Percentiles rank a stretch among this genome's conserved stretches.
phyloP scores from a whole-genome alignment of 2,888 invertebrate genomes.

The Stomorhina lunata region DNA sequence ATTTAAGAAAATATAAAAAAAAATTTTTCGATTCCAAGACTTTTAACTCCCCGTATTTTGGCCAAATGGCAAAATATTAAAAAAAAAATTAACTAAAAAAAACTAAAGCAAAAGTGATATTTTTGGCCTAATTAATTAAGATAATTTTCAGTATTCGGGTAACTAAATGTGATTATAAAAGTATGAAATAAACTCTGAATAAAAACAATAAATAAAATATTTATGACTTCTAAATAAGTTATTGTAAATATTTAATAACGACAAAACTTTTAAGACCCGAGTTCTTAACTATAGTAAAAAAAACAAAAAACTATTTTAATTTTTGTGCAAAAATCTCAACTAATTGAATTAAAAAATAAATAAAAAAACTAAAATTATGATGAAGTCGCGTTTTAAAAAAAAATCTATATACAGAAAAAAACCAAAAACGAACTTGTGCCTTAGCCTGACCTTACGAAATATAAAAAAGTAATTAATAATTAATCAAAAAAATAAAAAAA shows the following conservation, averaged over 20 bases:
- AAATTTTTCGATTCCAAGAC: constrained; percentile 19
- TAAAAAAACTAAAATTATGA: background rate
- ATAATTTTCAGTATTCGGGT: constrained; percentile 47
- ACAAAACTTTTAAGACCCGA: background rate
- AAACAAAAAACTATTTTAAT: background rate
- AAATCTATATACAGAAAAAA: constrained; percentile 39
- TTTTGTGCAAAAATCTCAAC: background rate
- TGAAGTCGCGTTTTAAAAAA: constrained; percentile 20
- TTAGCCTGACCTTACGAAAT: constrained; percentile 75
- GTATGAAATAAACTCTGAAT: constrained; percentile 31
- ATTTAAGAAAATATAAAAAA: background rate
- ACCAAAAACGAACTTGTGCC: constrained; percentile 72
- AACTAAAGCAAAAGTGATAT: constrained; percentile 60
- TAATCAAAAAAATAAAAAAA: constrained; percentile 4
- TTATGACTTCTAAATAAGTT: background rate
- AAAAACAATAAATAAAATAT: constrained; percentile 35
- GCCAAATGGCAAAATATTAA: constrained; percentile 50
- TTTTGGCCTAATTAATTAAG: constrained; percentile 51
- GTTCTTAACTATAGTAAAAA: background rate
- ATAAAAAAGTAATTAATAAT: constrained; percentile 28
- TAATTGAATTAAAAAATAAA: background rate
- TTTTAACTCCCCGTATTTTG: constrained; percentile 47
- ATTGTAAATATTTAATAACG: background rate
- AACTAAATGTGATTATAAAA: constrained; percentile 57
- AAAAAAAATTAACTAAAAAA: constrained; percentile 55